Evolutionary conservation across 2,888 invertebrate species (phyloP), one percentile per base, ranked within the genome.

Genomic region (Acholoe squamosa): DNA sequence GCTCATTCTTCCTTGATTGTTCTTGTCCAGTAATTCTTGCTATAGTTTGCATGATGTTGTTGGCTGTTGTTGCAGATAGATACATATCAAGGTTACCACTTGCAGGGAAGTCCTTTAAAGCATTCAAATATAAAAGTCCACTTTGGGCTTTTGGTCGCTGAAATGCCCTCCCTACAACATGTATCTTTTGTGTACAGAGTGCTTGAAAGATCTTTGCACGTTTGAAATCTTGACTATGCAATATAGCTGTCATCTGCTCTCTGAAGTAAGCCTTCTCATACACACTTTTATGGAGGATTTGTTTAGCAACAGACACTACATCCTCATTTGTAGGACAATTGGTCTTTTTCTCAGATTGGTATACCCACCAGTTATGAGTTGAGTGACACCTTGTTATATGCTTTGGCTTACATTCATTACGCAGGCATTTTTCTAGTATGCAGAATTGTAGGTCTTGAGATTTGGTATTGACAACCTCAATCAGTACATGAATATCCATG

Each of bases 391-490:
- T 86, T 52, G 52, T 25, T 0, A 52, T 0, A 25, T 86, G 14
- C 54, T 52, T 86, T 14, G 86, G 86, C 86, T 86, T 7, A 22
- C 86, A 86, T 12, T 19, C 22, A 16, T 19, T 16, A 12, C 86
- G 22, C 28, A 54, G 16, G 52, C 86, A 86, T 16, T 54, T 16
- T 22, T 86, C 86, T 28, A 86, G 19, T 0, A 86, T 10, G 19
- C 86, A 86, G 33, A 54, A 86, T 28, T 54, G 52, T 54, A 54
- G 22, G 14, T n/a, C 25, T 3, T 12, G 54, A 31, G 25, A 51
- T 86, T 86, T 52, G 0, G 52, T 28, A 25, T 86, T 86, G 1
- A 86, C 86, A 31, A 86, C 52, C 28, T 86, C 86, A 86, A 86
- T 86, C 28, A 86, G 19, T 5, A 86, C 52, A 33, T 86, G 86